Base-by-base conservation (phyloP, 2,797 vertebrate genomes). In the Eulemur rubriventer region DNA sequence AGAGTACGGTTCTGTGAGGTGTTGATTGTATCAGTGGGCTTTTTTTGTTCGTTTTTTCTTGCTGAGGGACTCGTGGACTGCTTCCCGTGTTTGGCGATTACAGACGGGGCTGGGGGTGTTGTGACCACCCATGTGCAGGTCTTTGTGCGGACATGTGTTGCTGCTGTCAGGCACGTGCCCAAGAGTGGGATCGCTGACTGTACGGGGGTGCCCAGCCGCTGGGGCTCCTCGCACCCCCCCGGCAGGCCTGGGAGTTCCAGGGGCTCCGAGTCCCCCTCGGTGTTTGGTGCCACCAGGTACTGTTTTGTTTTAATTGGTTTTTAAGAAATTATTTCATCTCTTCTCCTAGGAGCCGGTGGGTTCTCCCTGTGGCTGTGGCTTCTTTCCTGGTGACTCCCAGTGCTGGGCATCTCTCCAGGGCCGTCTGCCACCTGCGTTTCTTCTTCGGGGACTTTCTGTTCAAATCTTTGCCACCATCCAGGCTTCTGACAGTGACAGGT, bases 301-400 rank as follows among this genome's bases (percentile, higher is more conserved):
- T 46, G 72, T 6, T 78, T 30, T 2, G 2, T 52, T 63, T 35
- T 48, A 20, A n/a, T 38, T 76, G 24, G 16, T 72, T 8, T 67
- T 55, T 33, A 55, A 9, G 61, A 55, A 63, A 35, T 28, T 26
- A 4, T 43, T 35, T 43, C 33, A 28, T 43, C 28, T 41, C 26
- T 41, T n/a, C n/a, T 52, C 38, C 28, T 48, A 75, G 65, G 13
- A 10, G 4, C 38, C 3, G 4, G 20, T 8, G 30, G 35, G 11
- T 4, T 35, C 65, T 72, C 26, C 1, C 0, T 1, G 43, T 7
- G 35, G 52, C 30, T 30, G 3, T 18, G n/a, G 41, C 9, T 13
- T 24, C 35, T 30, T 61, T 35, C 24, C 26, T 38, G 2, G 8
- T 8, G 46, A 9, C 7, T 22, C 14, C 18, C 4, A 4, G 38